These are phyloP conservation scores for Metopolophium dirhodum DNA, from an alignment of 1,140 invertebrate genomes.

Conservation along the genomic window DNA sequence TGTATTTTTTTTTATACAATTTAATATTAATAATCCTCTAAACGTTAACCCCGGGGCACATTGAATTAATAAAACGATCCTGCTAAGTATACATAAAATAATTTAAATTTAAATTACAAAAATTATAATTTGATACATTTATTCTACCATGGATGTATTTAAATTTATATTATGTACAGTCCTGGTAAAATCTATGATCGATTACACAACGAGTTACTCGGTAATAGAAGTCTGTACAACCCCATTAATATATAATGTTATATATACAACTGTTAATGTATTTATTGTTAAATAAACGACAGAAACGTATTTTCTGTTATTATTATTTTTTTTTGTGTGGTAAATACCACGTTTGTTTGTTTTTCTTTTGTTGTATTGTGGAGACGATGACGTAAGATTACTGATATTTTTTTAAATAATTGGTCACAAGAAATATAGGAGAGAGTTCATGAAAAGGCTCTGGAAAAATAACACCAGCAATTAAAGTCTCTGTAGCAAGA, in stretches of 20 bases:
- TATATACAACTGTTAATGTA: not conserved
- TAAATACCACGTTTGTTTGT: not conserved
- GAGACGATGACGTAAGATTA: not conserved
- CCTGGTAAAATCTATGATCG: constrained; percentile 33
- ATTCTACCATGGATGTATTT: constrained; percentile 16
- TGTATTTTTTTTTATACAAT: not conserved
- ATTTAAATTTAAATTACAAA: constrained; percentile 12
- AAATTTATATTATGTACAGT: not conserved
- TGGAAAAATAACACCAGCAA: not conserved
- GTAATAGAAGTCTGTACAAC: not conserved
- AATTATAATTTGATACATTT: not conserved
- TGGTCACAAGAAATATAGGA: not conserved
- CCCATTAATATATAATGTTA: not conserved
- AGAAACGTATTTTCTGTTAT: not conserved
- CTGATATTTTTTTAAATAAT: constrained; percentile 21
- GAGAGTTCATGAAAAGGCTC: not conserved
- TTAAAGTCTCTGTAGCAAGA: not conserved
- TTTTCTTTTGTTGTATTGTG: not conserved
- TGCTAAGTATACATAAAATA: not conserved
- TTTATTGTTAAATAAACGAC: not conserved
- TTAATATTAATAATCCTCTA: constrained; percentile 1
- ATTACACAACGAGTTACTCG: not conserved
- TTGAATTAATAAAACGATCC: not conserved
- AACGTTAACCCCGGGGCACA: not conserved
- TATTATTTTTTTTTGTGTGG: not conserved